Evolutionary conservation across 2,888 invertebrate species (phyloP).

Genomic region (Branchinecta sandiegonensis): DNA sequence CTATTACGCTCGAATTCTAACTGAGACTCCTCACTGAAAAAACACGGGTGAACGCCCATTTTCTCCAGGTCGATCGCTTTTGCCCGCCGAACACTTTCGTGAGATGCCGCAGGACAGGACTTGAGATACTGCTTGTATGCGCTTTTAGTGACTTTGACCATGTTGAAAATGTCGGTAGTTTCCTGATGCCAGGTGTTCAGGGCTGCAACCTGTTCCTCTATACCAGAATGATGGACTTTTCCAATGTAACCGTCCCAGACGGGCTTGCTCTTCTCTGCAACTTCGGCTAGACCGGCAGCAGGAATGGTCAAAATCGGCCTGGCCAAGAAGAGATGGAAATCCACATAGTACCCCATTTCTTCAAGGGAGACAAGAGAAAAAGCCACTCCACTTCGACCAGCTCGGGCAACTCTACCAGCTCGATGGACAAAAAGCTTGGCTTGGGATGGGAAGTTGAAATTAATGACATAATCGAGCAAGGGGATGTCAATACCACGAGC

Average conservation of each 20-base stretch:
- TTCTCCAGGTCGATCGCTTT: slow-evolving; percentile 49
- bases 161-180: slow-evolving; percentile 34
- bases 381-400: slow-evolving; percentile 79
- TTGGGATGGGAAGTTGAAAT: slow-evolving; percentile 92
- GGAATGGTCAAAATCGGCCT: slow-evolving; percentile 43
- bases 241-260: slow-evolving; percentile 52
- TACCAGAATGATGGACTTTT: slow-evolving; percentile 55
- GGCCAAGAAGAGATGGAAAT: slow-evolving; percentile 84
- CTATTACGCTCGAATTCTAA: slow-evolving; percentile 38
- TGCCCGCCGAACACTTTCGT: slow-evolving; percentile 70
- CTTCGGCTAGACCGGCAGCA: slow-evolving; percentile 33
- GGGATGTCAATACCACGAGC: slow-evolving; percentile 97
- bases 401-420: slow-evolving; percentile 95
- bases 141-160: slow-evolving; percentile 61
- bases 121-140: slow-evolving; percentile 79
- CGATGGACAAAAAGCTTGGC: slow-evolving; percentile 95
- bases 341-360: slow-evolving; percentile 81
- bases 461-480: slow-evolving; percentile 84
- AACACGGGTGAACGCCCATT: slow-evolving; percentile 50
- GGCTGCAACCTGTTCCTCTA: slow-evolving; percentile 69
- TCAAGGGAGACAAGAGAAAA: slow-evolving; percentile 79
- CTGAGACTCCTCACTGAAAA: slow-evolving; percentile 33
- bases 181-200: slow-evolving; percentile 51
- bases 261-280: slow-evolving; percentile 31
- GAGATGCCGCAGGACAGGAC: slow-evolving; percentile 74